Evolutionary conservation across 2,888 invertebrate genomes (phyloP), one percentile per base, ranked within the genome.

Genomic region (Trissolcus japonicus): DNA sequence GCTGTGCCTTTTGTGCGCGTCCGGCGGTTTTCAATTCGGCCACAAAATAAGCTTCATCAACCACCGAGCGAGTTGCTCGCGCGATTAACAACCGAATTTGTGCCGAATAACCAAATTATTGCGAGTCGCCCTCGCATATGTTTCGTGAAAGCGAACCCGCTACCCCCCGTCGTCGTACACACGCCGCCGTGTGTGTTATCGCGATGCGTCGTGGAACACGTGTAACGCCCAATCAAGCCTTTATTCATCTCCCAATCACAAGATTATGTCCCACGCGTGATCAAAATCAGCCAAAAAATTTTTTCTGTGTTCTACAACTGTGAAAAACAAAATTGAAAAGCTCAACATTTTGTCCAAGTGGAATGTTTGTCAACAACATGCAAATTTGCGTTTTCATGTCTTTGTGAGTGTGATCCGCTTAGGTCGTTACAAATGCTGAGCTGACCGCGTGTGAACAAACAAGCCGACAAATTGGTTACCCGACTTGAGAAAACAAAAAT

Each of bases 211-310:
- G 55, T 59, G 63, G 74, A 65, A 75, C 67, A 68, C 65, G 72
- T 69, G 65, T 75, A 72, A 75, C 55, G 35, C 74, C 83, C 84
- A 86, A 86, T 86, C 86, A 86, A 82, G 81, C 82, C 82, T 83
- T 84, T 84, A 85, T 85, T 85, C 84, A 85, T 80, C 76, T 76
- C 78, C 75, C 79, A 83, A 83, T 85, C 81, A 82, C 79, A 80
- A 82, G 83, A 86, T 85, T 84, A 85, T 80, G 80, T 82, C 83
- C 35, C 78, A 80, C 80, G 79, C 48, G 60, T 76, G 29, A 57
- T 48, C 54, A 65, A 72, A 65, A 61, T 66, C 65, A 61, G 53
- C 76, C 63, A 63, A 74, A 62, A n/a, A n/a, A n/a, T n/a, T n/a
- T n/a, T n/a, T n/a, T n/a, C n/a, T n/a, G n/a, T n/a, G n/a, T n/a